A percentile compares a stretch with the other conserved stretches of the same genome.
phyloP scores from a whole-genome alignment of 1,140 invertebrate species.

The Ptiloglossa arizonensis region DNA sequence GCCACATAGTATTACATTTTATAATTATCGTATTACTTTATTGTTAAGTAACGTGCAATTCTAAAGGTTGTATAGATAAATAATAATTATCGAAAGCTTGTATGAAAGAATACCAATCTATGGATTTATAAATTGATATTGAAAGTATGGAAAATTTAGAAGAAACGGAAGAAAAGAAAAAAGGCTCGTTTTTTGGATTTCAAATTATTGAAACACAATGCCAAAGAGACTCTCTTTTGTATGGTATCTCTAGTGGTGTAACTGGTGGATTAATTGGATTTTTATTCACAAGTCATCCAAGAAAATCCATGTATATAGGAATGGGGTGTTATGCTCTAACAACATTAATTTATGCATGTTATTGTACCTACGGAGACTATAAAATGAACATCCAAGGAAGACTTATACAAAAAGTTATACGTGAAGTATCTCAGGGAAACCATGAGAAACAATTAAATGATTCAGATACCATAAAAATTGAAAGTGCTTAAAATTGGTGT shows the following conservation, averaged over 20 bases:
- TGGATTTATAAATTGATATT: background rate
- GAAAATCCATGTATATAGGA: background rate
- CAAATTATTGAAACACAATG: constrained; percentile 23
- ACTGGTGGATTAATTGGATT: constrained; percentile 17
- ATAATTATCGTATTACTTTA: background rate
- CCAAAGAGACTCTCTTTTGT: constrained; percentile 13
- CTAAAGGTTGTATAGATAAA: too few species aligned
- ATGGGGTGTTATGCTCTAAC: background rate
- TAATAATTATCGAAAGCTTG: background rate
- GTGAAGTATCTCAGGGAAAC: too few species aligned
- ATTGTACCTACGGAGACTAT: background rate
- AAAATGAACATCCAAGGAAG: background rate
- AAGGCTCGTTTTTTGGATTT: background rate
- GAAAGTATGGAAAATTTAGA: background rate
- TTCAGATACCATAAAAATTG: background rate
- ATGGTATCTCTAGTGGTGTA: constrained; percentile 20
- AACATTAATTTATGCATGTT: background rate
- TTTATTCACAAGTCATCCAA: constrained; percentile 20
- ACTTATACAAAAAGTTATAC: background rate
- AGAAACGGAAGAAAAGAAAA: too few species aligned
- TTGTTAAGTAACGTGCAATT: background rate
- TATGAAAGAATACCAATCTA: background rate
- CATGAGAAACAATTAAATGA: background rate
- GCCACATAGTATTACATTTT: background rate
- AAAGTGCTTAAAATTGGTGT: background rate